Conservation (phyloP, 2,797 vertebrate species). For the Periparus ater region DNA sequence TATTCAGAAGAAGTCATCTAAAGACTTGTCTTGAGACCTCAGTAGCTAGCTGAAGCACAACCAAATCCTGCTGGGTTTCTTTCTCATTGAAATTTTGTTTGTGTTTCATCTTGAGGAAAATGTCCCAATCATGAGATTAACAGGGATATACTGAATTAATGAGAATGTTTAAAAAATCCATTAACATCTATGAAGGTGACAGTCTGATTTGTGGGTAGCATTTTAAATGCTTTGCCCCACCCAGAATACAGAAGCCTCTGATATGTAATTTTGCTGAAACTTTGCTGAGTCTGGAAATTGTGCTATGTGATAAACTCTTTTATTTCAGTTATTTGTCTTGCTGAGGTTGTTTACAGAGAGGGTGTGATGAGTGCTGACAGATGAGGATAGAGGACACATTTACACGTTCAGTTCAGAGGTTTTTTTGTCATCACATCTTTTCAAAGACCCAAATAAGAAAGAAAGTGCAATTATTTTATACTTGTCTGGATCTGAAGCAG, state of each 20-base stretch:
- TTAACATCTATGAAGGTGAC: background rate
- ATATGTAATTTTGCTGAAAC: constrained; percentile 4
- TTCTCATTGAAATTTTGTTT: constrained; percentile 6
- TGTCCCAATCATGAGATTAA: constrained; percentile 7
- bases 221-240: constrained; percentile 15
- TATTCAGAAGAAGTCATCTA: background rate
- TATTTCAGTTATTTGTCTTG: constrained; percentile 28
- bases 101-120: constrained; percentile 30
- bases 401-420: background rate
- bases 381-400: background rate
- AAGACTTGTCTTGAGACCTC: background rate
- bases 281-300: constrained; percentile 6
- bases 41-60: background rate
- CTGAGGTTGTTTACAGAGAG: constrained; percentile 13
- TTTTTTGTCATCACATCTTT: background rate
- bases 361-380: constrained; percentile 46
- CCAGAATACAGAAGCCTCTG: background rate
- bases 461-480: background rate
- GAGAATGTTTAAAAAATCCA: background rate
- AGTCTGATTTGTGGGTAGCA: background rate
- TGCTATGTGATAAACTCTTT: background rate
- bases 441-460: background rate
- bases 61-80: background rate
- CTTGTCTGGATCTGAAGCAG: constrained; percentile 10
- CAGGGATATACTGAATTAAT: background rate